phyloP scores from a whole-genome alignment of 2,888 invertebrate genomes.

The Ernsta delagoae region DNA sequence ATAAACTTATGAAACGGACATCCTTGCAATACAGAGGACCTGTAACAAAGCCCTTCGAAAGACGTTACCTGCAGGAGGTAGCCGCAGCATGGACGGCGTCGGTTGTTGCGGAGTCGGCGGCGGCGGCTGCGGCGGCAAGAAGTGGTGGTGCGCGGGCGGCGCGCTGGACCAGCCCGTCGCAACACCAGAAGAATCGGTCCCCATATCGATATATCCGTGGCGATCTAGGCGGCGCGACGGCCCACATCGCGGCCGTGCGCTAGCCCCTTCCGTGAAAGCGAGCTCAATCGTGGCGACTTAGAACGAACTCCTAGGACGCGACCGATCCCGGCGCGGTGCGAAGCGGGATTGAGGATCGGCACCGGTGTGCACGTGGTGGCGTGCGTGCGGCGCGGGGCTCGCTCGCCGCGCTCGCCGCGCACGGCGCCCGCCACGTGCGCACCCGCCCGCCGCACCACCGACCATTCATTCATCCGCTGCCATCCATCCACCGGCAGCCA shows the following conservation, averaged over 20 bases:
- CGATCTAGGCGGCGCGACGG: constrained; percentile 70
- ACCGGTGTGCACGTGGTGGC: constrained; percentile 53
- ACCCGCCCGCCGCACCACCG: constrained; percentile 43
- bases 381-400: constrained; percentile 45
- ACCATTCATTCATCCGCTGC: background rate
- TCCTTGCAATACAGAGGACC: no score
- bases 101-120: constrained; percentile 35
- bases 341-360: constrained; percentile 75
- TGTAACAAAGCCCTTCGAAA: background rate
- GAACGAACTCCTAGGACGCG: constrained; percentile 51
- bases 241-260: constrained; percentile 59
- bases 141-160: constrained; percentile 39
- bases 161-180: constrained; percentile 43
- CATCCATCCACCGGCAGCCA: background rate
- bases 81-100: constrained; percentile 37
- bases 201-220: constrained; percentile 85
- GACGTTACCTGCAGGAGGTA: constrained; percentile 38
- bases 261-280: constrained; percentile 57
- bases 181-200: constrained; percentile 50
- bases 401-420: constrained; percentile 62
- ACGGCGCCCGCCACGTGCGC: constrained; percentile 64
- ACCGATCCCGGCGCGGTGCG: constrained; percentile 69
- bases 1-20: no score
- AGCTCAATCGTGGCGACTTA: constrained; percentile 60
- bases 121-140: constrained; percentile 46